These are phyloP conservation scores for Cephonodes hylas DNA, from an alignment of 2,888 invertebrate genomes.

Conservation along the genomic window DNA sequence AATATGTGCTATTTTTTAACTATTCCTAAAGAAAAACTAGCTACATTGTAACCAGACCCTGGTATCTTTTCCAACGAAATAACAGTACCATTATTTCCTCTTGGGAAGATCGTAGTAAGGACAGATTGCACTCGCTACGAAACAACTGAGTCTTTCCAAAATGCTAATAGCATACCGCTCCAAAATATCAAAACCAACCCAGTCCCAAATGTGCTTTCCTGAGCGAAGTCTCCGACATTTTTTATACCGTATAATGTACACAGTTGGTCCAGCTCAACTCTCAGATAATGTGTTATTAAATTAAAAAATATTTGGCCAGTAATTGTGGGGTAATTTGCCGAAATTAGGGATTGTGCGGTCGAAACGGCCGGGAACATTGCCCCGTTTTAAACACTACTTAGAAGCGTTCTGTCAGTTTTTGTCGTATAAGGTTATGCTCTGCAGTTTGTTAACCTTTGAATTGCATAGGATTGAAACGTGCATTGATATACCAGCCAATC, in stretches of 20 bases:
- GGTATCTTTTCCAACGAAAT: no score
- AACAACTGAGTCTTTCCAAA: no score
- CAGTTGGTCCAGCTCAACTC: not conserved
- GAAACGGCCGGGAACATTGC: not conserved
- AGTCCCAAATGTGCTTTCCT: not conserved
- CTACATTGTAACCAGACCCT: no score
- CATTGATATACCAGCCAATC: no score
- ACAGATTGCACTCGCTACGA: no score
- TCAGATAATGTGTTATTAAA: not conserved
- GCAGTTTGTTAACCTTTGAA: not conserved
- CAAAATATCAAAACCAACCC: no score
- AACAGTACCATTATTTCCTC: no score
- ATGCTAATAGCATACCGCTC: no score
- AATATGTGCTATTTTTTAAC: no score
- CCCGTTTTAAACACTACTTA: not conserved
- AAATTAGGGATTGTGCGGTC: not conserved
- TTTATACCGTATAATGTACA: not conserved
- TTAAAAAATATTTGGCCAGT: slow-evolving; percentile 5
- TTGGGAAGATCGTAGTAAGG: no score
- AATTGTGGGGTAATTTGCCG: slow-evolving; percentile 6
- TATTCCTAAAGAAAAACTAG: no score
- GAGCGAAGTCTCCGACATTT: not conserved
- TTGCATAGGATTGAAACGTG: no score
- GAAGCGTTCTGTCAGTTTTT: slow-evolving; percentile 1
- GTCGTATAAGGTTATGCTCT: not conserved